These are phyloP conservation scores for Theocolax elegans DNA, from an alignment of 1,140 invertebrate species.

Conservation along the genomic window DNA sequence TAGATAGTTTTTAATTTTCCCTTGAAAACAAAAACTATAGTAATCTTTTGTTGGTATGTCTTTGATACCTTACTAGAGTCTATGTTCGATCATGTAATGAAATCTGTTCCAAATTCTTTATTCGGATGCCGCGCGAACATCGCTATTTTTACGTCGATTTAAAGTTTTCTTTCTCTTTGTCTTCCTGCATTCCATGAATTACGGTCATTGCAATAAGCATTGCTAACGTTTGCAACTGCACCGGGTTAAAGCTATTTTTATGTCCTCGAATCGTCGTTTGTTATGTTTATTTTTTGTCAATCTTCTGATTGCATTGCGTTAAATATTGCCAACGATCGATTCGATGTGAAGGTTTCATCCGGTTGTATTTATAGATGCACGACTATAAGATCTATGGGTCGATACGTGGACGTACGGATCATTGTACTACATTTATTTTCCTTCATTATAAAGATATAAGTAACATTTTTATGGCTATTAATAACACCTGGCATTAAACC, in stretches of 20 bases:
- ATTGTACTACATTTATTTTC: too few species aligned
- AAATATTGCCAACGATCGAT: background rate
- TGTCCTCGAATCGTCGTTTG: background rate
- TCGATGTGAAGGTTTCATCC: too few species aligned
- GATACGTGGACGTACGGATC: too few species aligned
- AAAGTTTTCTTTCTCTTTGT: background rate
- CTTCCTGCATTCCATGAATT: constrained; percentile 9
- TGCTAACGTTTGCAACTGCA: background rate
- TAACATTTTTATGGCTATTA: too few species aligned
- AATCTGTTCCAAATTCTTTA: background rate
- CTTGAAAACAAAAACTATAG: too few species aligned
- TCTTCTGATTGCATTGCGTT: background rate
- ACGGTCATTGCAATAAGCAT: background rate
- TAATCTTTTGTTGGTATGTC: too few species aligned
- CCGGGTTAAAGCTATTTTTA: constrained; percentile 25
- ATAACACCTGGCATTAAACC: too few species aligned
- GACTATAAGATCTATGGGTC: too few species aligned
- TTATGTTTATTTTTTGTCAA: background rate
- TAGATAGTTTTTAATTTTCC: too few species aligned
- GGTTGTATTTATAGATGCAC: too few species aligned
- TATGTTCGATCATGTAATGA: background rate
- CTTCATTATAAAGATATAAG: too few species aligned
- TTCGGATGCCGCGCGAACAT: background rate
- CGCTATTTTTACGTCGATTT: constrained; percentile 19
- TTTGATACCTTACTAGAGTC: background rate